Evolutionary conservation across 1,140 invertebrate genomes (phyloP), one percentile per base, ranked within the genome.

Genomic region (Trypoxylus dichotomus): DNA sequence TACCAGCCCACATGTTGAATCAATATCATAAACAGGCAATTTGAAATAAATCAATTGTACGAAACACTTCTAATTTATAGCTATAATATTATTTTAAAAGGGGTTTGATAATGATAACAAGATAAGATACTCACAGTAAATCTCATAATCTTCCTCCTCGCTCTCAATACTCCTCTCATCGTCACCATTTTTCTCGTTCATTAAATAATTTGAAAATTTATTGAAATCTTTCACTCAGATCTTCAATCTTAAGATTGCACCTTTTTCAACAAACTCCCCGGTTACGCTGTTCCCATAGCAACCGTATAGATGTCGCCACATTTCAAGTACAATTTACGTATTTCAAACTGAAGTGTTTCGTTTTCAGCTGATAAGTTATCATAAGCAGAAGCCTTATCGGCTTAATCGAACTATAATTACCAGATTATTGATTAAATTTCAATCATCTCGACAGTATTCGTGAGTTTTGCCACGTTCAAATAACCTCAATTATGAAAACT

Each of bases 101-200:
- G 13, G 7, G 5, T 77, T 41, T 42, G 13, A 74, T 29, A 75
- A 58, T 25, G n/a, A 54, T 74, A 43, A 32, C 8, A 74, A 47
- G 41, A 75, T 75, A 21, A 47, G 19, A 54, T 60, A 77, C 79
- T 77, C 54, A 79, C 79, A 79, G 74, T 77, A 79, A 41, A 75
- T 75, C 29, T 75, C 78, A 42, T 72, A 75, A 78, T 77, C 79
- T 27, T 79, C 79, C 75, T 79, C 79, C 1, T 79, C 76, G 41
- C 13, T 78, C 15, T 77, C 73, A 3, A 76, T 7, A 41, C 13
- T 6, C 15, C 19, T 54, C 15, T 54, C 19, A 37, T 74, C 19
- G n/a, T 41, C 21, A 6, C 10, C 72, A 74, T 74, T 7, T 2
- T 74, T 41, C 10, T 74, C 72, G 72, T 27, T 41, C 32, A 75